These are phyloP conservation scores for Plecotus auritus DNA, from an alignment of 2,113 vertebrate genomes.

Conservation along the genomic window DNA sequence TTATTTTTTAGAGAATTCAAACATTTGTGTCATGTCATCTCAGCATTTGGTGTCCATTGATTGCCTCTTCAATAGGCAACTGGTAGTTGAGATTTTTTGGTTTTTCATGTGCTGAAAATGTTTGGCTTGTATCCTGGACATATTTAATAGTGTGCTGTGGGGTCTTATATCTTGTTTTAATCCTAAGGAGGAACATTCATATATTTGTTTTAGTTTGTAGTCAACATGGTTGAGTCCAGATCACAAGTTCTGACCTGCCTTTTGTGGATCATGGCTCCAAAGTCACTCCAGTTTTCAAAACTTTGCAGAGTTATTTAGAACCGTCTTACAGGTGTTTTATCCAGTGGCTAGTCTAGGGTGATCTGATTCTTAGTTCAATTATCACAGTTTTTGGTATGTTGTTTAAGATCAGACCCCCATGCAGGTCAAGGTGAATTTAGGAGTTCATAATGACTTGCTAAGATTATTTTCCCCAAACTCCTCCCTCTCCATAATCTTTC, in stretches of 20 bases:
- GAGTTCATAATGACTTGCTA: background rate
- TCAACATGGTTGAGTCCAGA: background rate
- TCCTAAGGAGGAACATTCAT: background rate
- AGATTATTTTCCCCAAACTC: background rate
- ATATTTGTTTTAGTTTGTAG: slow-evolving; percentile 35
- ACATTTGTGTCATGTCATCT: background rate
- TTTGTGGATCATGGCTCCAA: background rate
- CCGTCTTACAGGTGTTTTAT: background rate
- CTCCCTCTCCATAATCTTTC: background rate
- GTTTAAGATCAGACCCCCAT: background rate
- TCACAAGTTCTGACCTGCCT: background rate
- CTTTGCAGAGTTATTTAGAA: background rate
- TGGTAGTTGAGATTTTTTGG: background rate
- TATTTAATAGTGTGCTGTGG: background rate
- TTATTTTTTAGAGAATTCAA: slow-evolving; percentile 12
- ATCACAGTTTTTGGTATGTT: background rate
- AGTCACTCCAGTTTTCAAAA: background rate
- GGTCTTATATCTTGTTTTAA: slow-evolving; percentile 4
- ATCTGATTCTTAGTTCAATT: slow-evolving; percentile 3
- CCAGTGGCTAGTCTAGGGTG: background rate
- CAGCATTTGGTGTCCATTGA: background rate
- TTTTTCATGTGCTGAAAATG: background rate
- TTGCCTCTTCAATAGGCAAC: background rate
- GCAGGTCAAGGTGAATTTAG: background rate
- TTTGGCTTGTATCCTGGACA: background rate